A percentile compares a stretch with the other conserved stretches of the same genome.
Evolutionary conservation across 2,113 vertebrate species (phyloP).

Genomic region (Carassius auratus): DNA sequence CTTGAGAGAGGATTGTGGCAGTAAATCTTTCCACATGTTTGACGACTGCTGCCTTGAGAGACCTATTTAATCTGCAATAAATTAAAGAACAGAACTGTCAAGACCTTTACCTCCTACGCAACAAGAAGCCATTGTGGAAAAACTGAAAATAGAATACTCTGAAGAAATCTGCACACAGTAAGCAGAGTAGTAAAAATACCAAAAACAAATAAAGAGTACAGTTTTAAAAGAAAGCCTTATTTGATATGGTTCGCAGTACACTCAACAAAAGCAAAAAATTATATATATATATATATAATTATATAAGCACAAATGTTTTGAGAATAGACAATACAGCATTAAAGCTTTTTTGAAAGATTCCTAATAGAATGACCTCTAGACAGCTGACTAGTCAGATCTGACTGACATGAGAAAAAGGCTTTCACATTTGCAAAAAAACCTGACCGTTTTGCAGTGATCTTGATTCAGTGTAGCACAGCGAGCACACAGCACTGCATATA

Average conservation of each 20-base stretch:
- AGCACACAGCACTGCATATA: background rate
- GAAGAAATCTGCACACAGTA: slow-evolving; percentile 38
- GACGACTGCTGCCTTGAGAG: slow-evolving; percentile 16
- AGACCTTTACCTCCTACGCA: slow-evolving; percentile 38
- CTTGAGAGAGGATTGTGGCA: background rate
- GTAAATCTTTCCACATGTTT: slow-evolving; percentile 7
- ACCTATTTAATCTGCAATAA: slow-evolving; percentile 39
- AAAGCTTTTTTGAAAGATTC: background rate
- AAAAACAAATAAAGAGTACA: background rate
- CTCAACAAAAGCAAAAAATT: background rate
- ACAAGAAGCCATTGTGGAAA: background rate
- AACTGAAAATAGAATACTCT: slow-evolving; percentile 30
- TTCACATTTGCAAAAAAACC: background rate
- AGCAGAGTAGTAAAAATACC: background rate
- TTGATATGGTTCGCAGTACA: background rate
- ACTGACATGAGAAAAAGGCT: slow-evolving; percentile 6
- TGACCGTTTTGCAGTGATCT: background rate
- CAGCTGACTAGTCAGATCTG: background rate
- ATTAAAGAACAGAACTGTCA: slow-evolving; percentile 41
- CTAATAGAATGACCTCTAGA: background rate
- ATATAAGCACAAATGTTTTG: slow-evolving; percentile 46
- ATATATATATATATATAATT: no score
- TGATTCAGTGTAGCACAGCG: background rate
- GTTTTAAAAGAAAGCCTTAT: slow-evolving; percentile 19
- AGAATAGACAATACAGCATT: slow-evolving; percentile 28